Conservation (phyloP, 2,797 vertebrate genomes). For the Sebastes steindachneri region DNA sequence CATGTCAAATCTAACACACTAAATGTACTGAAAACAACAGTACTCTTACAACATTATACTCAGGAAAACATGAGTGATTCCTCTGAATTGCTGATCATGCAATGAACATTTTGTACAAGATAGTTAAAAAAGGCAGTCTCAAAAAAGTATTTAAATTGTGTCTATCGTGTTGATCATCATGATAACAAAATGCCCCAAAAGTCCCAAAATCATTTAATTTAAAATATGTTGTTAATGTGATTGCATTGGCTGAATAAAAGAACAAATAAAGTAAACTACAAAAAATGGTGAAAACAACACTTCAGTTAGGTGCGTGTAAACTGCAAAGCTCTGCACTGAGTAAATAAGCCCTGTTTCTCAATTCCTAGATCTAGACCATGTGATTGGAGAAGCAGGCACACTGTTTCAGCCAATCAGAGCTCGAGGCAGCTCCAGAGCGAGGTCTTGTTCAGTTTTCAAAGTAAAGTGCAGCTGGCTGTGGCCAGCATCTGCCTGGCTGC, state of each 20-base stretch:
- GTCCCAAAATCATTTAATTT: background rate
- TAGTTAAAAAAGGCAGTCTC: background rate
- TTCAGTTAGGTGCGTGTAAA: background rate
- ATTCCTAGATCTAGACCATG: background rate
- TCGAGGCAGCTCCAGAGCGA: background rate
- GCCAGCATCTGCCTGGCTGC: constrained; percentile 18
- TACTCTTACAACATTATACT: background rate
- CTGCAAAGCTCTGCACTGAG: background rate
- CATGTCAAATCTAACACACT: background rate
- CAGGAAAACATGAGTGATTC: background rate
- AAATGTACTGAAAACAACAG: background rate
- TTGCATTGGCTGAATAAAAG: background rate
- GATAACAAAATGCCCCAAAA: background rate
- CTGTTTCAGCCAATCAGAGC: constrained; percentile 69
- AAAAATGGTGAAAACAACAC: background rate
- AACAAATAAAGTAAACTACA: background rate
- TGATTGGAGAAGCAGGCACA: constrained; percentile 51
- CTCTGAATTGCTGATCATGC: background rate
- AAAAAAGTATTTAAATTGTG: background rate
- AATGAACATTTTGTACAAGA: background rate
- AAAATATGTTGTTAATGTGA: background rate
- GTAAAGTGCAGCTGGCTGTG: constrained; percentile 36
- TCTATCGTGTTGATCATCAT: background rate
- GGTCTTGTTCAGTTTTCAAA: constrained; percentile 59
- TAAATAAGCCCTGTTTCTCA: background rate